Conservation (phyloP, 2,888 invertebrate genomes). For the Seira musarum region DNA sequence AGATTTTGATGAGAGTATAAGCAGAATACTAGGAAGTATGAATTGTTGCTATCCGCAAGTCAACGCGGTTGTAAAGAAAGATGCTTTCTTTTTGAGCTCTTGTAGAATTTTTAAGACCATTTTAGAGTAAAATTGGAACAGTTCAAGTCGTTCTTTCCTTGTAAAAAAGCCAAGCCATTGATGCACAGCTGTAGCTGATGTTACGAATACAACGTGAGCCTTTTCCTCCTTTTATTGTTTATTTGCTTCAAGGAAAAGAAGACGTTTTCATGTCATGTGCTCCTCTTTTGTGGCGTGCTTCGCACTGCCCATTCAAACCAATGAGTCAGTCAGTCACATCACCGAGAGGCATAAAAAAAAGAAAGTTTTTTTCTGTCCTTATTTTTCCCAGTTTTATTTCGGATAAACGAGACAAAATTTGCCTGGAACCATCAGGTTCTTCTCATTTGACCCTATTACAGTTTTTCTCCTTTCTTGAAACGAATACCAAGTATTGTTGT, state of each 20-base stretch:
- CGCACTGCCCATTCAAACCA: neutral
- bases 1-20: constrained; percentile 19
- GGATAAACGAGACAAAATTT: constrained; percentile 7
- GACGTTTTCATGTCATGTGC: constrained; percentile 17
- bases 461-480: constrained; percentile 11
- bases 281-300: constrained; percentile 8
- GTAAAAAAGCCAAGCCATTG: neutral
- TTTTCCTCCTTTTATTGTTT: constrained; percentile 12
- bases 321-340: constrained; percentile 9
- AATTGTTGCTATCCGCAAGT: constrained; percentile 14
- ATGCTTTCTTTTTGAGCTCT: constrained; percentile 1
- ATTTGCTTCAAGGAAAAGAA: constrained; percentile 12
- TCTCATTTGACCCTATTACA: constrained; percentile 17
- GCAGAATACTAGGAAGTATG: constrained; percentile 8
- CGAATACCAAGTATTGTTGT: constrained; percentile 1
- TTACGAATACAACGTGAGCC: constrained; percentile 11
- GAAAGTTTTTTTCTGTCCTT: constrained; percentile 7
- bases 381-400: neutral
- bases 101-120: neutral
- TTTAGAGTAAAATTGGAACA: neutral
- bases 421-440: constrained; percentile 19
- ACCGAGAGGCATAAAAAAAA: constrained; percentile 12
- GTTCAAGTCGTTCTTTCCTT: constrained; percentile 2
- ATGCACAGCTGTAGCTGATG: constrained; percentile 16
- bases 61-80: neutral